Base-by-base conservation (phyloP, 2,888 invertebrate genomes). In the Trichopoda pennipes region DNA sequence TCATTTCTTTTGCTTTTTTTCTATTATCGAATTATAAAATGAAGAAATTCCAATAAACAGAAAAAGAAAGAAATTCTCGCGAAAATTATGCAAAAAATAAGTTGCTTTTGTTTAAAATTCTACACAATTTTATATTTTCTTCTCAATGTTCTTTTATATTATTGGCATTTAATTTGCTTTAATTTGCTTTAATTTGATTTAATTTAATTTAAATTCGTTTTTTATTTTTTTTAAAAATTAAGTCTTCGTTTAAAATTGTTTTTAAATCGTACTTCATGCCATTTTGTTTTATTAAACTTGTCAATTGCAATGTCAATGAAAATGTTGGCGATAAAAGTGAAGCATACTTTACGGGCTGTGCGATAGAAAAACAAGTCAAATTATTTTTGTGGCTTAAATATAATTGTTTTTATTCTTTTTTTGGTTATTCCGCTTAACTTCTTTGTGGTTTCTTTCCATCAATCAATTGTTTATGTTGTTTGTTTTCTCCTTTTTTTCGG, bases 111-210 rank as follows among this genome's bases (percentile, higher is more conserved):
- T 44, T 49, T 9, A 2, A n/a, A 28, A 49, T 49, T 14, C 12
- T 21, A 51, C n/a, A 66, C 23, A 21, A 53, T 66, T 38, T 35
- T 9, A 9, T 38, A 9, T 53, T 42, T 38, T 38, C 12, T 38
- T 1, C 38, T 63, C 6, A 2, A 21, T 44, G 53, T 14, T 19
- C 35, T 66, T 32, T 14, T 14, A 6, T 14, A 42, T 28, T 56
- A 79, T 76, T 79, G 72, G 79, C 75, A 79, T 82, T 79, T 79
- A 82, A 82, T n/a, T n/a, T n/a, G n/a, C n/a, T n/a, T n/a, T n/a
- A n/a, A n/a, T n/a, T n/a, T n/a, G n/a, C n/a, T n/a, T n/a, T n/a
- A n/a, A n/a, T n/a, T n/a, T n/a, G n/a, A n/a, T n/a, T n/a, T n/a
- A n/a, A n/a, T 82, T 82, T 76, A 55, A 79, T 72, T 79, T 79